These are phyloP conservation scores for Haliclystus octoradiatus DNA, from an alignment of 30 jellyfish, hydroid and myxozoan species.

Conservation along the genomic window DNA sequence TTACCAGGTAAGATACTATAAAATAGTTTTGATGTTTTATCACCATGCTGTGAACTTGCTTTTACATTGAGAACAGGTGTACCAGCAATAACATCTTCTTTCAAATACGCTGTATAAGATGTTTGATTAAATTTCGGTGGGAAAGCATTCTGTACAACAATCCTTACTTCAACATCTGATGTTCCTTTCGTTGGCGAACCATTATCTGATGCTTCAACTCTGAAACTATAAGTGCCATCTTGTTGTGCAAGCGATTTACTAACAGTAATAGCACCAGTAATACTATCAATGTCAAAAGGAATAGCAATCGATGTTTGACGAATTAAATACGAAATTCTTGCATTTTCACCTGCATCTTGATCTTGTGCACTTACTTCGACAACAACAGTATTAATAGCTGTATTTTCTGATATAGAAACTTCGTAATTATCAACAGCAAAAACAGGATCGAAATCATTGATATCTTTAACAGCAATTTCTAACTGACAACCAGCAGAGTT, in stretches of 20 bases:
- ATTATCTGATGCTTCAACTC: conserved; percentile 64
- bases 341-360: conserved; percentile 74
- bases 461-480: conserved; percentile 59
- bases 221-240: conserved; percentile 32
- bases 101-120: conserved; percentile 22
- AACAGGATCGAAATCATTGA: conserved; percentile 69
- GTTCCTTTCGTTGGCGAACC: conserved; percentile 33
- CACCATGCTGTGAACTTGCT: conserved; percentile 42
- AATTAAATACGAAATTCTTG: conserved; percentile 55
- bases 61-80: conserved; percentile 28
- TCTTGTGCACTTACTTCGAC: conserved; percentile 81
- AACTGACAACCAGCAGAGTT: conserved; percentile 95
- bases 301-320: conserved; percentile 18
- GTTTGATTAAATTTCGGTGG: conserved; percentile 70
- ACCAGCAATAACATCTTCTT: conserved; percentile 65
- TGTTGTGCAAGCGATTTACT: conserved; percentile 29
- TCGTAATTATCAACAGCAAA: conserved; percentile 81
- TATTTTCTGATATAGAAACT: conserved; percentile 56
- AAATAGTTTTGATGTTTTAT: conserved; percentile 23
- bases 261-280: conserved; percentile 57
- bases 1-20: conserved; percentile 81
- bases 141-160: conserved; percentile 32
- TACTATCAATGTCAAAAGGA: conserved; percentile 40
- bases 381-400: conserved; percentile 54
- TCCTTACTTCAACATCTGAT: conserved; percentile 44